These are phyloP conservation scores for Lontra canadensis DNA, from an alignment of 2,113 vertebrate genomes.

Conservation along the genomic window DNA sequence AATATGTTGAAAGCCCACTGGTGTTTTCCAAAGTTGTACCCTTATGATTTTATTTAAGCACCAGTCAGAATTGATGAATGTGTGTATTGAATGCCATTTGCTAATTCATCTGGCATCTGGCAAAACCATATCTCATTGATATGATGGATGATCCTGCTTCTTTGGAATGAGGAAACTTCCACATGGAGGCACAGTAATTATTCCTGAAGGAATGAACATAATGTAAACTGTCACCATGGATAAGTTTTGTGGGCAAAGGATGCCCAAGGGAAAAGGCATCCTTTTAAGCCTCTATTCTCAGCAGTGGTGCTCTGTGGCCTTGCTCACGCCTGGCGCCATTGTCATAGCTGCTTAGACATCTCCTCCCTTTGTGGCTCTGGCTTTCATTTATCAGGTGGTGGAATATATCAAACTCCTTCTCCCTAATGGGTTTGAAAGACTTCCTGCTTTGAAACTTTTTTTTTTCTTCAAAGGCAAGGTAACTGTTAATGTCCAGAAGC, in stretches of 20 bases:
- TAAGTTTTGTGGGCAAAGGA: slow-evolving; percentile 37
- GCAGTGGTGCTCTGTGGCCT: background rate
- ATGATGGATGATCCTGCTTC: slow-evolving; percentile 45
- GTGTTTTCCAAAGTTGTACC: slow-evolving; percentile 28
- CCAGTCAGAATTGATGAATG: slow-evolving; percentile 37
- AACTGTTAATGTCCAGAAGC: background rate
- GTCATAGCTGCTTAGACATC: background rate
- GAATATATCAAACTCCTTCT: background rate
- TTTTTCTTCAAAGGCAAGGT: slow-evolving; percentile 13
- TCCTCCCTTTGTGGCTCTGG: background rate
- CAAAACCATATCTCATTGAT: slow-evolving; percentile 27
- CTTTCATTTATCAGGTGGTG: slow-evolving; percentile 22
- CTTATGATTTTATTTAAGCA: slow-evolving; percentile 35
- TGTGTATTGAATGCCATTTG: background rate
- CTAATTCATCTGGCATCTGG: slow-evolving; percentile 68
- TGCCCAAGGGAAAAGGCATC: background rate
- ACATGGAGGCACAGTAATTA: slow-evolving; percentile 53
- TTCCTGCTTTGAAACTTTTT: slow-evolving; percentile 16
- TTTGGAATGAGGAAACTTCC: slow-evolving; percentile 63
- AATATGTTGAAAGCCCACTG: background rate
- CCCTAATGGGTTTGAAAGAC: background rate
- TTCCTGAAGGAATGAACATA: slow-evolving; percentile 52
- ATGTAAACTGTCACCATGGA: slow-evolving; percentile 47
- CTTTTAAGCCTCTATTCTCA: background rate
- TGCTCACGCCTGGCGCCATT: background rate